phyloP scores from a whole-genome alignment of 2,113 vertebrate genomes.

The Gallinago undulata region DNA sequence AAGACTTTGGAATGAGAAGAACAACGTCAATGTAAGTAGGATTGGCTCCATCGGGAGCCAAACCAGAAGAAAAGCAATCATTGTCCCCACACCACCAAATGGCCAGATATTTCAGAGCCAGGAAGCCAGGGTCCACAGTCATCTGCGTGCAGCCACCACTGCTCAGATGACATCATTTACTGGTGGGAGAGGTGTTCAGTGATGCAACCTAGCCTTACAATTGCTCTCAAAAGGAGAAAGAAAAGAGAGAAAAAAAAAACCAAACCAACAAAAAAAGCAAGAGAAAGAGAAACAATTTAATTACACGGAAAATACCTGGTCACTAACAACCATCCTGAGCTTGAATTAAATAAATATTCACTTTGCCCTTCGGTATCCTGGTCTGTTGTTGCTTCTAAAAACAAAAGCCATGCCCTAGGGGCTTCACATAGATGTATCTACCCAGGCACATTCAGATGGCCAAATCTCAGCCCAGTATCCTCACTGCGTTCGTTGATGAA shows the following conservation, averaged over 20 bases:
- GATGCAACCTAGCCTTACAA: neutral
- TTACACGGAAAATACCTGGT: neutral
- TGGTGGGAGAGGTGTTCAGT: neutral
- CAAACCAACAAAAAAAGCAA: neutral
- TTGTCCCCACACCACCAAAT: neutral
- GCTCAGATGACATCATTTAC: neutral
- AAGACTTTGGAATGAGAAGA: neutral
- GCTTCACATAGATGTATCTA: rapidly evolving
- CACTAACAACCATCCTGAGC: neutral
- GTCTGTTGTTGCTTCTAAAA: neutral
- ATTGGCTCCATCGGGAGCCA: neutral
- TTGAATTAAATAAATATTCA: neutral
- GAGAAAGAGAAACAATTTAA: neutral
- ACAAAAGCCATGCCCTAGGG: neutral
- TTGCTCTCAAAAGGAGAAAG: neutral
- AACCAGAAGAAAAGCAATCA: neutral
- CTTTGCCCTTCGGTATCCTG: neutral
- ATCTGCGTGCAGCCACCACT: neutral
- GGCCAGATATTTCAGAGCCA: neutral
- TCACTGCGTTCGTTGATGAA: neutral
- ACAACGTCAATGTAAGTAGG: neutral
- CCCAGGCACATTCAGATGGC: neutral
- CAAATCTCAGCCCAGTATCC: neutral
- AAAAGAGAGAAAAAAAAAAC: no score
- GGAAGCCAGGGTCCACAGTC: neutral